Evolutionary conservation across 2,113 vertebrate species (phyloP).

Genomic region (Rhynchopsitta pachyrhyncha): DNA sequence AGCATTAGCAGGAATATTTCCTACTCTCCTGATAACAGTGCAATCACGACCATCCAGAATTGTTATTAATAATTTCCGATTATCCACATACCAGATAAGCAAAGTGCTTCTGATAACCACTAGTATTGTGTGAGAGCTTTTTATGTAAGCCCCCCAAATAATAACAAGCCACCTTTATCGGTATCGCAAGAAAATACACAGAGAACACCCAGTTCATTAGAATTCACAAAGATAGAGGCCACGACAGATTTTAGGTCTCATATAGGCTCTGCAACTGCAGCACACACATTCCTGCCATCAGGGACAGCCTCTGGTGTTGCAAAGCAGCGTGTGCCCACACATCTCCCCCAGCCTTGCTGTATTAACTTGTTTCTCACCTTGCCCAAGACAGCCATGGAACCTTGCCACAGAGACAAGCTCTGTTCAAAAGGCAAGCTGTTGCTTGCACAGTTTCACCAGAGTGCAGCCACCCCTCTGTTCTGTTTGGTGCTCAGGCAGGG

Average conservation of each 20-base stretch:
- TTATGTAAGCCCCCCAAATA: background rate
- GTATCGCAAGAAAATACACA: background rate
- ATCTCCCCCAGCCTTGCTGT: background rate
- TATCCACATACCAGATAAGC: background rate
- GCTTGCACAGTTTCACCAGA: accelerated
- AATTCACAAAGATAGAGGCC: background rate
- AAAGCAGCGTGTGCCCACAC: background rate
- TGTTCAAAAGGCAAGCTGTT: background rate
- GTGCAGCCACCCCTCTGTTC: background rate
- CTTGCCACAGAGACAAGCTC: background rate
- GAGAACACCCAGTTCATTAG: background rate
- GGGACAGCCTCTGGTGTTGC: too few species aligned
- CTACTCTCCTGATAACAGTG: background rate
- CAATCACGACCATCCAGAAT: background rate
- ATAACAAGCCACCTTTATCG: background rate
- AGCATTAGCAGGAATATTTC: background rate
- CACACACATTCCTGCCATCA: background rate
- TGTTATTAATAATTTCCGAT: constrained; percentile 7
- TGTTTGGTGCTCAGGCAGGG: accelerated
- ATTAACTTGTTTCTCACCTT: accelerated
- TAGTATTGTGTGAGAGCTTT: background rate
- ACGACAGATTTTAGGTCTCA: background rate
- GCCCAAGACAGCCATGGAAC: background rate
- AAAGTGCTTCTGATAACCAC: background rate
- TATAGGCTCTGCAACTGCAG: background rate